Base-by-base conservation (phyloP, 2,797 vertebrate species). In the Crenichthys baileyi region DNA sequence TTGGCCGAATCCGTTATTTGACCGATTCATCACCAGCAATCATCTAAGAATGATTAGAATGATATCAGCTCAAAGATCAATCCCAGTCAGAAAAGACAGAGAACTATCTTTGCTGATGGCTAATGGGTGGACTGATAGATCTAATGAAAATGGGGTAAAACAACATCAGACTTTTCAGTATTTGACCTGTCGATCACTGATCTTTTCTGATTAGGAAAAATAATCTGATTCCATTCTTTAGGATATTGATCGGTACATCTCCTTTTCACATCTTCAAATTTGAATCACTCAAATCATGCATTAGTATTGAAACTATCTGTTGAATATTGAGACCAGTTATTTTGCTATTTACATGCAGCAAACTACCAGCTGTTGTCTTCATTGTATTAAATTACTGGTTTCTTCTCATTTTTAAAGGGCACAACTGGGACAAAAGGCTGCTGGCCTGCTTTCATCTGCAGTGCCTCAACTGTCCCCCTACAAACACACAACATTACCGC, bases 361-460 rank as follows among this genome's bases (percentile, higher is more conserved):
- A 77, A 61, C 0, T 39, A 24, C 18, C 36, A 81, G 5, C 39
- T 18, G 13, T 26, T 7, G 68, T 70, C 46, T 31, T 2, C 13
- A n/a, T 26, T 12, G 26, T 20, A 78, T 60, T 50, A 6, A 77
- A 61, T 77, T 8, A 55, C 15, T 24, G 11, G 4, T 4, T 78
- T 72, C 2, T 68, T 18, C 65, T 60, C 41, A 65, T 70, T 70
- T 48, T 51, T 13, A 56, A 31, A 29, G 22, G 73, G 13, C 75
- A 88, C 82, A 86, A 90, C 68, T 86, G 84, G 86, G 85, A 93
- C 91, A 90, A 93, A 87, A 87, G 90, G 76, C 84, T 87, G 61
- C 29, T 51, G 22, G 74, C 65, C 53, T 68, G 73, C 58, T 46
- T 87, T 58, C 77, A 83, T 89, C 87, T 85, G 91, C 89, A 91